phyloP scores from a whole-genome alignment of 2,113 vertebrate species.

The Ochotona curzoniae region DNA sequence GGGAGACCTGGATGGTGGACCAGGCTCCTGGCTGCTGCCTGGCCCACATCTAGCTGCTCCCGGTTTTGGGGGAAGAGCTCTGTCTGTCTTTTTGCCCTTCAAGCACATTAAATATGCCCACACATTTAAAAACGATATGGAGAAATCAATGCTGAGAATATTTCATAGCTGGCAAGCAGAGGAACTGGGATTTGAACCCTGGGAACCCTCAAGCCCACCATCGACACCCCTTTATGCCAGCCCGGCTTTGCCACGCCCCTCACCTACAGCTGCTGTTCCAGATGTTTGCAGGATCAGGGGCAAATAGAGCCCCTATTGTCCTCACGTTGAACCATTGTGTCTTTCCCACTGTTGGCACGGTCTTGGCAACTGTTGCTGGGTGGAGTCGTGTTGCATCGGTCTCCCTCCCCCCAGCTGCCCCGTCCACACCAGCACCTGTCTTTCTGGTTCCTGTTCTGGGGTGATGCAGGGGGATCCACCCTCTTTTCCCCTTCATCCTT shows the following conservation, averaged over 20 bases:
- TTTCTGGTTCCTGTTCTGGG: neutral
- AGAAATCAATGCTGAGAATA: neutral
- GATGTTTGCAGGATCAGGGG: neutral
- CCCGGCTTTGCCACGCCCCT: too few relatives aligned
- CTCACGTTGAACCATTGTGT: fast-evolving
- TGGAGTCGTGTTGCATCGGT: neutral
- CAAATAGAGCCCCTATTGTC: neutral
- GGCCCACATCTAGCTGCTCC: too few relatives aligned
- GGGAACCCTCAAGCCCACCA: fast-evolving
- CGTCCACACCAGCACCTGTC: neutral
- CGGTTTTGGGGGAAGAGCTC: too few relatives aligned
- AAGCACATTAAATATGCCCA: too few relatives aligned
- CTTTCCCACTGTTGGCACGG: neutral
- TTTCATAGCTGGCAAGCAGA: neutral
- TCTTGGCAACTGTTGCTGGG: neutral
- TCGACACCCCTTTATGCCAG: fast-evolving
- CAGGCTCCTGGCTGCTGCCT: too few relatives aligned
- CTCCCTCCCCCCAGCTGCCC: neutral
- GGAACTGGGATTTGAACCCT: neutral
- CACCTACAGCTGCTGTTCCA: neutral
- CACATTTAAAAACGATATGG: neutral
- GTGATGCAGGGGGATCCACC: neutral
- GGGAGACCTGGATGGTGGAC: too few relatives aligned
- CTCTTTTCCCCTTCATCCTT: neutral
- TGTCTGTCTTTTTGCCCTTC: too few relatives aligned